Base-by-base conservation (phyloP, 2,888 invertebrate species). In the Drosophila subquinaria region DNA sequence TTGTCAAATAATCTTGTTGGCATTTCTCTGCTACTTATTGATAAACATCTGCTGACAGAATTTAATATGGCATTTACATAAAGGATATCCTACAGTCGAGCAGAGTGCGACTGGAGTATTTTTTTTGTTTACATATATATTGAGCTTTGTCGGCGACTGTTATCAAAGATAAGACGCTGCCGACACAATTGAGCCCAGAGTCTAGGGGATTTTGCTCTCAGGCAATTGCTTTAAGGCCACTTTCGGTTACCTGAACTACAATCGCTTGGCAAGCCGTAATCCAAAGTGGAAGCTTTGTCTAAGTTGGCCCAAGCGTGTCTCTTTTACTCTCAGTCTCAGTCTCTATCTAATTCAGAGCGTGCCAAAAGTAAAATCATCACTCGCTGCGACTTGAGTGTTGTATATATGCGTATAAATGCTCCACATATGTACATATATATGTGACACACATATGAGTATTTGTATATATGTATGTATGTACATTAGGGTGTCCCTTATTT, bases 271-370 rank as follows among this genome's bases (percentile, higher is more conserved):
- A 64, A 33, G 48, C 66, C 73, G 57, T 57, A 80, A 65, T 61
- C 66, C 72, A 75, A 67, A 66, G 57, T 67, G 67, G 81, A 87
- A 78, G 74, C 84, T 77, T 81, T 74, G 66, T 68, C 69, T 73
- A 69, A 82, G 76, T 82, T 71, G 43, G 45, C 43, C 53, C 65
- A 79, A 75, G 74, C 79, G 67, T 33, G 5, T 42, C 9, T 33
- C 4, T 27, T 23, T 23, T 23, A 23, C 17, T 20, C 33, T 23
- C 13, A 13, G 10, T 30, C 6, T 27, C n/a, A 30, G 6, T 36
- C 27, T 42, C 1, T 17, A 55, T 59, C 64, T 73, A 53, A 62
- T 50, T 63, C 50, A 23, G 35, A 27, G 52, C 57, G 43, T 38
- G 43, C 45, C 20, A 60, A 55, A 55, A 38, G 47, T 20, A 45